phyloP scores from a whole-genome alignment of 2,797 vertebrate species.

The Onychomys torridus region DNA sequence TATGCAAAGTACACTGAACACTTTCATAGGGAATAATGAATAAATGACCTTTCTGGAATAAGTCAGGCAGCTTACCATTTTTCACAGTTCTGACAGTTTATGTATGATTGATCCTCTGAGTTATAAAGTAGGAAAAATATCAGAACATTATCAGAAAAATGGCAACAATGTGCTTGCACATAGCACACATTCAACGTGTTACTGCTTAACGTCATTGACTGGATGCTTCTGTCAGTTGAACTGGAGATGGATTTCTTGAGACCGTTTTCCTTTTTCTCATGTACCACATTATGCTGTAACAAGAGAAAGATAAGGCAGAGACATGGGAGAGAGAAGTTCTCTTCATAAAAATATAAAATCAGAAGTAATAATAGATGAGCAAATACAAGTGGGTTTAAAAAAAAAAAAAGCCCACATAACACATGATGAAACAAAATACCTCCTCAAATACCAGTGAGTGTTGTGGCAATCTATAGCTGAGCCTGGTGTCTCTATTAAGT shows the following conservation, averaged over 20 bases:
- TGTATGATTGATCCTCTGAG: slow-evolving; percentile 54
- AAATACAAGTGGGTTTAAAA: neutral
- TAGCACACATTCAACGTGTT: neutral
- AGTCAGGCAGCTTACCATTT: slow-evolving; percentile 51
- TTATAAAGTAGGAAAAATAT: slow-evolving; percentile 37
- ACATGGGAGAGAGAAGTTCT: neutral
- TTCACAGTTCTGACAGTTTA: slow-evolving; percentile 10
- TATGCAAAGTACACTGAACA: slow-evolving; percentile 66
- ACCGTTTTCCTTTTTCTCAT: neutral
- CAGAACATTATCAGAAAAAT: slow-evolving; percentile 11
- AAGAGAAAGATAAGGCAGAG: slow-evolving; percentile 1
- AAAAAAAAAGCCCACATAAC: neutral
- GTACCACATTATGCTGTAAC: neutral
- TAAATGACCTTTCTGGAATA: slow-evolving; percentile 63
- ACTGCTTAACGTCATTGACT: neutral
- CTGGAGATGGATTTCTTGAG: slow-evolving; percentile 1
- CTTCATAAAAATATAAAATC: neutral
- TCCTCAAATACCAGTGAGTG: neutral
- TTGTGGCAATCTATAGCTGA: neutral
- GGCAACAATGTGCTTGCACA: neutral
- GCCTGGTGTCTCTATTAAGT: neutral
- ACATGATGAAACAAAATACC: neutral
- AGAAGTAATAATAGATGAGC: neutral
- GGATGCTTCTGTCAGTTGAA: neutral
- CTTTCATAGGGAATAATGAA: slow-evolving; percentile 61